Base-by-base conservation (phyloP, 2,888 invertebrate genomes). In the Andrena dorsata region DNA sequence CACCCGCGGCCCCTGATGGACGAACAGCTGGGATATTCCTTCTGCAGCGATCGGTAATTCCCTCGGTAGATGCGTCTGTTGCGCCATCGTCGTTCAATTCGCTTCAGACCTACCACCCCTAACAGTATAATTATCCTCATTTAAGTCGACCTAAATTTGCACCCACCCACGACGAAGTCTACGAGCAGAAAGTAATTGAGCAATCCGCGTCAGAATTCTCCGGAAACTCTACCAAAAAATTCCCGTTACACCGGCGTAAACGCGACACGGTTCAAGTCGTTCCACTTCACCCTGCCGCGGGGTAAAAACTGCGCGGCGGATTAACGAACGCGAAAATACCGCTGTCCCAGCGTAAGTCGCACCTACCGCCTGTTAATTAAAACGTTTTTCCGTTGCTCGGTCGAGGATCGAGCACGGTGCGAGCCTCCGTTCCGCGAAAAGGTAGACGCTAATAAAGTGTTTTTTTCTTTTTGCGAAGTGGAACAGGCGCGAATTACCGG, bases 391-490 rank as follows among this genome's bases (percentile, higher is more conserved):
- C 65, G 56, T 41, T n/a, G 63, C 13, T 10, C 20, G 16, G 4
- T 8, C 51, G 68, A 58, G 69, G 64, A 73, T 80, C 49, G 32
- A 51, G 26, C 28, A 20, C 2, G n/a, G 8, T 6, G 49, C 28
- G 32, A 8, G 26, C 16, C 30, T 30, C 35, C 53, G 49, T 83
- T 83, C 83, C 60, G n/a, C 58, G 83, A 82, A 83, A 68, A 16
- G 41, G 53, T 47, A 23, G 28, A 56, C 66, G 72, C 70, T 82
- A 79, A 82, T 86, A 86, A 83, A 76, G 51, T 32, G 49, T 80
- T 87, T 85, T 84, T 84, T 86, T 51, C 76, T 84, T 87, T 85
- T 84, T 86, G 60, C 76, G 28, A 13, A 41, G 51, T 20, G n/a
- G 32, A 63, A 61, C 51, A 53, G 71, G 76, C 56, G 70, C 66